phyloP scores from a whole-genome alignment of 2,113 vertebrate species.

The Aramus guarauna region DNA sequence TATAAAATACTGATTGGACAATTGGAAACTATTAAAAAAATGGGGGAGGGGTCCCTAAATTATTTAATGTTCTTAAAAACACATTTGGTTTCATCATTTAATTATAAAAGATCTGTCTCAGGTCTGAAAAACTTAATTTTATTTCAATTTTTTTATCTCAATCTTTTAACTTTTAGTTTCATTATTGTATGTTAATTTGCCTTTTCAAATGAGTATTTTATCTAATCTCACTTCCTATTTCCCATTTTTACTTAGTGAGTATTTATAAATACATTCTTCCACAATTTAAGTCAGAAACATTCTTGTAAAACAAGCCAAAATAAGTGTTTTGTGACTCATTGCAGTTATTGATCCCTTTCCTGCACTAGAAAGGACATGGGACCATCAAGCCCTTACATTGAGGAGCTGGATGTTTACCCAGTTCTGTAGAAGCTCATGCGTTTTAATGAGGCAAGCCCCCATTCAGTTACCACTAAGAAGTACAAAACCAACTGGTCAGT shows the following conservation, averaged over 20 bases:
- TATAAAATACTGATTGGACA: background rate
- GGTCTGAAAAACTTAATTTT: background rate
- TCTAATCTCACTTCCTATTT: background rate
- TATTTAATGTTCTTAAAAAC: rapidly evolving
- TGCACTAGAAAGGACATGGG: background rate
- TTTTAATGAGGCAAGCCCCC: background rate
- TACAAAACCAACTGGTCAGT: background rate
- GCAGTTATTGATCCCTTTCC: background rate
- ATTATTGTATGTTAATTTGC: background rate
- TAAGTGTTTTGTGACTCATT: background rate
- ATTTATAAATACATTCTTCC: background rate
- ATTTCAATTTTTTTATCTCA: background rate
- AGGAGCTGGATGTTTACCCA: background rate
- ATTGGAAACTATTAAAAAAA: background rate
- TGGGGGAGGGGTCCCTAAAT: background rate
- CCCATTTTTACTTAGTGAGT: background rate
- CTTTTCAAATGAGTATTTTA: background rate
- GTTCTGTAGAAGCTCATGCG: background rate
- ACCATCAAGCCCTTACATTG: background rate
- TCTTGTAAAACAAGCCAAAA: background rate
- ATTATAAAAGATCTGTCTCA: background rate
- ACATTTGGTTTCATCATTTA: background rate
- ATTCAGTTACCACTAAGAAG: background rate
- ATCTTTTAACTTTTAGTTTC: background rate
- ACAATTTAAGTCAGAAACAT: background rate